These are phyloP conservation scores for Chirona hameri DNA, from an alignment of 2,888 invertebrate genomes.

Conservation along the genomic window DNA sequence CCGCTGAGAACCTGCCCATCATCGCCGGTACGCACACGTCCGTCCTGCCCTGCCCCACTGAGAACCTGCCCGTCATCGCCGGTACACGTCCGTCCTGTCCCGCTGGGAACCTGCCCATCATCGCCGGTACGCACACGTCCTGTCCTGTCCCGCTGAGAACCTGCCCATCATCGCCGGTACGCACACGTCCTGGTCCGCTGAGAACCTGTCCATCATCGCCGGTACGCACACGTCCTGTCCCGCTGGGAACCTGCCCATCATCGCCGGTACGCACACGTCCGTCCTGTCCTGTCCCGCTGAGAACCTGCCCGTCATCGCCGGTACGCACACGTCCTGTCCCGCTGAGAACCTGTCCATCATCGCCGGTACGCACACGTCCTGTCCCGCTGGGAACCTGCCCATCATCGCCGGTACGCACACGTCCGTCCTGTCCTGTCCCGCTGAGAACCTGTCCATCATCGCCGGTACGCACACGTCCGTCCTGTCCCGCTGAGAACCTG, in stretches of 20 bases:
- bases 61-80: conserved; percentile 2
- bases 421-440: not conserved
- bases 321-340: not conserved
- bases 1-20: conserved; percentile 3
- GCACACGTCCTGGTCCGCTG: not conserved
- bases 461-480: not conserved
- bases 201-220: conserved; percentile 2
- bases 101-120: not conserved
- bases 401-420: not conserved
- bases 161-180: conserved; percentile 7
- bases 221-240: not conserved
- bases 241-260: not conserved
- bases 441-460: conserved; percentile 1
- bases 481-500: not conserved
- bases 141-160: not conserved
- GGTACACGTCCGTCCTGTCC: not conserved
- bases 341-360: conserved; percentile 1
- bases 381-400: not conserved
- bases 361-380: not conserved
- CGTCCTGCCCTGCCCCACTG: not conserved
- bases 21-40: not conserved
- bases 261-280: not conserved
- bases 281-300: not conserved
- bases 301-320: conserved; percentile 2
- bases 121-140: not conserved